A percentile compares a stretch with the other conserved stretches of the same genome.
phyloP scores from a whole-genome alignment of 2,113 vertebrate species.

The Catharus minimus region DNA sequence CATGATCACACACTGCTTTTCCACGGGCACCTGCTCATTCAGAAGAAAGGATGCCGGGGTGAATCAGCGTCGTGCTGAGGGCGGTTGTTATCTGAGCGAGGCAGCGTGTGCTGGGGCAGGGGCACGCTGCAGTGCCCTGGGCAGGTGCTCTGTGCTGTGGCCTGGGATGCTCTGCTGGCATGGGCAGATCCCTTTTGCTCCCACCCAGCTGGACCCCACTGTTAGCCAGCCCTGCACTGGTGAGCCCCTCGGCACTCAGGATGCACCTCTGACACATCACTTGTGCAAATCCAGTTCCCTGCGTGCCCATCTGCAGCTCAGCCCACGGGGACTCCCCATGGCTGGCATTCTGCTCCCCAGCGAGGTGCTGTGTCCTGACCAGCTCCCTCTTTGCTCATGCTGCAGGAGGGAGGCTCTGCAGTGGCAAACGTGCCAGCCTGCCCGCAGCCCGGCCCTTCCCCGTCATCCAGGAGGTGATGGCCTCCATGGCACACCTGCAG shows the following conservation, averaged over 20 bases:
- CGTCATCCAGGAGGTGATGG: conserved; percentile 71
- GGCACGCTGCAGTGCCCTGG: fast-evolving
- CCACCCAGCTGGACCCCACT: not conserved
- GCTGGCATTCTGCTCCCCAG: not conserved
- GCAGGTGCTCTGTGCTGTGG: fast-evolving
- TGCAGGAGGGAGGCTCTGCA: conserved; percentile 70
- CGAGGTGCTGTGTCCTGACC: fast-evolving
- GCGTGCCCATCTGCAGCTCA: fast-evolving
- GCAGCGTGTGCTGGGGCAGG: not conserved
- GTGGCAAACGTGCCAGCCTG: conserved; percentile 49
- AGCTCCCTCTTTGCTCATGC: not conserved
- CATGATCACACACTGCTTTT: not conserved
- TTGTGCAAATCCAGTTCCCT: not conserved
- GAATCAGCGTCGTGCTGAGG: not conserved
- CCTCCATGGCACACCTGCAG: conserved; percentile 73
- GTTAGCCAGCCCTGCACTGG: fast-evolving
- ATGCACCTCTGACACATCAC: fast-evolving
- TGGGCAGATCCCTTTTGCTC: not conserved
- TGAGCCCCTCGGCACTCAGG: fast-evolving
- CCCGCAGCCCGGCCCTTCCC: not conserved
- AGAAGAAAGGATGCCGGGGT: conserved; percentile 1
- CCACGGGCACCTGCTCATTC: conserved; percentile 41
- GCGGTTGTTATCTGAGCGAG: not conserved
- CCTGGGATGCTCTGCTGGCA: not conserved
- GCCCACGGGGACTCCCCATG: not conserved